Evolutionary conservation across 2,113 vertebrate species (phyloP).

Genomic region (rat (Rattus norvegicus)): DNA sequence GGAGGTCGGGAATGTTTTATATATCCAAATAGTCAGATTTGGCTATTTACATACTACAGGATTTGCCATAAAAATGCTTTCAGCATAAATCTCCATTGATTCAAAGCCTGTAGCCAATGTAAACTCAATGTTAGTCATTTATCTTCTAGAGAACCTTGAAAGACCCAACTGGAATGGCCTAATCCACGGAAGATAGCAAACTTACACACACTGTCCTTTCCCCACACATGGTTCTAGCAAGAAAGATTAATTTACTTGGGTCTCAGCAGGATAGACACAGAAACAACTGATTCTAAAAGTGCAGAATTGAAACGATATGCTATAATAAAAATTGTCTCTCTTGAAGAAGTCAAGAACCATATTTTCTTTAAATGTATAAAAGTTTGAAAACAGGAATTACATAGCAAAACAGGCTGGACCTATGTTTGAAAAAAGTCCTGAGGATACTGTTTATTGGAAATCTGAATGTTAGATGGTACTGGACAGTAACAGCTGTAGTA

Average conservation of each 20-base stretch:
- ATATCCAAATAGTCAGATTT: background rate
- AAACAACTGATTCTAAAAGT: background rate
- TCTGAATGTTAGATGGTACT: background rate
- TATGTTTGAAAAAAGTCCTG: constrained; percentile 76
- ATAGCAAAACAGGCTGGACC: rapidly evolving
- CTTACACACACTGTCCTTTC: background rate
- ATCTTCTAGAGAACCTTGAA: background rate
- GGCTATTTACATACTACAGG: constrained; percentile 61
- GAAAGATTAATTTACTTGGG: background rate
- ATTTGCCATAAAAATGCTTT: constrained; percentile 68
- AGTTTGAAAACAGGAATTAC: background rate
- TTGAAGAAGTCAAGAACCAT: background rate
- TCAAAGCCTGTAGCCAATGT: constrained; percentile 74
- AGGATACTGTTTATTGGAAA: constrained; percentile 78
- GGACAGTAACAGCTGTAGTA: rapidly evolving
- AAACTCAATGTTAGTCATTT: constrained; percentile 8
- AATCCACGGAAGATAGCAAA: background rate
- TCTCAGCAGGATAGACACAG: background rate
- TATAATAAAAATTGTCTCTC: background rate
- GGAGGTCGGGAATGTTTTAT: background rate
- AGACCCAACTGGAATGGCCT: background rate
- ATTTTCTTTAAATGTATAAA: background rate
- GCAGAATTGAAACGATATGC: background rate
- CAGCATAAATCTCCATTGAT: constrained; percentile 64
- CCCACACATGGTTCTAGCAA: background rate